Evolutionary conservation across 2,888 invertebrate genomes (phyloP), one percentile per base, ranked within the genome.

Genomic region (Limulus polyphemus): DNA sequence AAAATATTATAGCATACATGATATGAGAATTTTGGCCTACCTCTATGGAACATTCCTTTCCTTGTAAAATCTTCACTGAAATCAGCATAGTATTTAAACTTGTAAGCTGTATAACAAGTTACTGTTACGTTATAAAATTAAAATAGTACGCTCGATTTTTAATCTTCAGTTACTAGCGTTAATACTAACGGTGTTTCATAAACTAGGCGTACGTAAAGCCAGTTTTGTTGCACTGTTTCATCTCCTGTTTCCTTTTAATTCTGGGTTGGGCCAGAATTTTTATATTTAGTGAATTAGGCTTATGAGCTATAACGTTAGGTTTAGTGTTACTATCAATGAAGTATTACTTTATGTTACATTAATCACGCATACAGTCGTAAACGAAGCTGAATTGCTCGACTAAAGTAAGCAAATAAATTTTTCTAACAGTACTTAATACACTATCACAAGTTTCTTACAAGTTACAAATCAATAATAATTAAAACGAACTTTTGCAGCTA

Each of bases 1-100:
- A 32, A 5, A 32, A 32, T 3, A 32, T 32, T 32, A 32, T 32
- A 32, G 32, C 7, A 32, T 32, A 32, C 7, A 32, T 32, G 32
- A 32, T 32, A 32, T 32, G 32, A 32, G 3, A 32, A 32, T 32
- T 32, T 32, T 32, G 5, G 32, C 32, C 32, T 63, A 67, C 67
- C 59, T 67, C 67, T 47, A 67, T 62, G 49, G 62, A 59, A 63
- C 64, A 65, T 56, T 65, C 64, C 11, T 62, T 61, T 57, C 65
- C 65, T 65, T 67, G 65, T 49, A 67, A 56, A 56, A 67, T 67
- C 59, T 67, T 67, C 16, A 67, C 67, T 11, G 67, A 62, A 52
- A 67, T 63, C 57, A 65, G 59, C 67, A 67, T 67, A n/a, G 60
- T 67, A 32, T 10, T 14, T 54, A 32, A 32, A 32, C 32, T 32